These are phyloP conservation scores for Sitta europaea DNA, from an alignment of 2,113 vertebrate genomes.

Conservation along the genomic window DNA sequence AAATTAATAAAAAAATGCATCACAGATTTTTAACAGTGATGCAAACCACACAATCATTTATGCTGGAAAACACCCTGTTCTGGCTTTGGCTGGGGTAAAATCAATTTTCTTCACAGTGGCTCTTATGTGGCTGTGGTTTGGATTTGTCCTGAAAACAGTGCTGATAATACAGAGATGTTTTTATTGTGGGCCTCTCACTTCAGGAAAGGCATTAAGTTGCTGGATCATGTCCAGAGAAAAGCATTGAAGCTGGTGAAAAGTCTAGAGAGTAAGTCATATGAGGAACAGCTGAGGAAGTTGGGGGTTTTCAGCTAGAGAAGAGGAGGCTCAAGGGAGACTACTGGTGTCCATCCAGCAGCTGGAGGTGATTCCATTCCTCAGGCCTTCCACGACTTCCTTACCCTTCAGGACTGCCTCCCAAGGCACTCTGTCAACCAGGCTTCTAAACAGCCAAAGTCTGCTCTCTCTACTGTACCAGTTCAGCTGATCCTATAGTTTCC, in stretches of 20 bases:
- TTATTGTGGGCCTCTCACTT: not conserved
- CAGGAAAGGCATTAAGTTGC: not conserved
- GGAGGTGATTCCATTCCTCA: not conserved
- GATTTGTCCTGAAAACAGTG: not conserved
- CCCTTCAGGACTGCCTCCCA: not conserved
- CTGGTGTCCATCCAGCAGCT: rapidly evolving
- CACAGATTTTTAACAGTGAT: not conserved
- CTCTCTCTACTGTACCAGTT: not conserved
- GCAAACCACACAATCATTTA: not conserved
- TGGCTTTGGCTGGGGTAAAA: not conserved
- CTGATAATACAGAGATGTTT: not conserved
- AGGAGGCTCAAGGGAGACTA: not conserved
- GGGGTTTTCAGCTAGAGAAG: not conserved
- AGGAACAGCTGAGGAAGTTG: not conserved
- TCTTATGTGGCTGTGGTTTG: not conserved
- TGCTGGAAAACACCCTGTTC: not conserved
- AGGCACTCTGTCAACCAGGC: not conserved
- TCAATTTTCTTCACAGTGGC: not conserved
- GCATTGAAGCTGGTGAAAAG: not conserved
- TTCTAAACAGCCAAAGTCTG: not conserved
- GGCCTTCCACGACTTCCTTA: not conserved
- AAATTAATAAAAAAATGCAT: not conserved
- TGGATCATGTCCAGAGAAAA: not conserved
- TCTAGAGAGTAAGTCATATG: not conserved
- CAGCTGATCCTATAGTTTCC: not conserved